Percentiles rank a stretch among this genome's conserved stretches.
These are phyloP conservation scores for Epinephelus awoara DNA, from an alignment of 2,797 vertebrate genomes.

Conservation along the genomic window DNA sequence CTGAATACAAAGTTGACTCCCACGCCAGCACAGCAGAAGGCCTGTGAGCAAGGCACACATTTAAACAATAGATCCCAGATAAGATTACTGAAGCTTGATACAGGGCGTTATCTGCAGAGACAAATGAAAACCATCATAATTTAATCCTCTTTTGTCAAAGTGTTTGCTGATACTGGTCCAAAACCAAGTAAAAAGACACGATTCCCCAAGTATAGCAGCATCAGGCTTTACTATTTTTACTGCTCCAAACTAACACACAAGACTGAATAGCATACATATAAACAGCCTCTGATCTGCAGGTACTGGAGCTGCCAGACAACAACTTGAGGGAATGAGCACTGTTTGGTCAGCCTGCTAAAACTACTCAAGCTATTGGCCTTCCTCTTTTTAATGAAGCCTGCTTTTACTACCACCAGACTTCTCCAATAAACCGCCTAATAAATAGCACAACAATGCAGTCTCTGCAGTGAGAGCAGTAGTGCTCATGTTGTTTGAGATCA, in stretches of 20 bases:
- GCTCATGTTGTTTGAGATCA: conserved; percentile 62
- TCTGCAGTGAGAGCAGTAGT: conserved; percentile 49
- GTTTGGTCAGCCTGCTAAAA: conserved; percentile 42
- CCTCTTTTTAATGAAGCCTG: conserved; percentile 64
- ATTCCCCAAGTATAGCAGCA: not conserved
- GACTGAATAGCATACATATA: not conserved
- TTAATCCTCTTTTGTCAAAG: not conserved
- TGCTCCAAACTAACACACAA: conserved; percentile 8
- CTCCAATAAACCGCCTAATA: conserved; percentile 70
- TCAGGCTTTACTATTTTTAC: conserved; percentile 21
- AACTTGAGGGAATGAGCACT: conserved; percentile 38
- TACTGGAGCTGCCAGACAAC: conserved; percentile 36
- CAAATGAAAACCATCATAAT: conserved; percentile 24
- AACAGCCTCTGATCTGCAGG: conserved; percentile 29
- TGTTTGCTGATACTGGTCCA: conserved; percentile 4
- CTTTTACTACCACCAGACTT: conserved; percentile 64
- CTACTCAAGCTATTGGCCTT: conserved; percentile 47
- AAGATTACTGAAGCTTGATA: conserved; percentile 55
- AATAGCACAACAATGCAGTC: conserved; percentile 62
- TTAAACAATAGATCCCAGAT: conserved; percentile 60
- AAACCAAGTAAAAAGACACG: conserved; percentile 18
- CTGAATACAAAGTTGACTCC: conserved; percentile 38
- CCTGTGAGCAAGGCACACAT: conserved; percentile 47
- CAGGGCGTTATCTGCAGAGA: conserved; percentile 34
- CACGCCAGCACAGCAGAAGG: conserved; percentile 40